Base-by-base conservation (phyloP, 2,113 vertebrate genomes). In the Larimichthys crocea region DNA sequence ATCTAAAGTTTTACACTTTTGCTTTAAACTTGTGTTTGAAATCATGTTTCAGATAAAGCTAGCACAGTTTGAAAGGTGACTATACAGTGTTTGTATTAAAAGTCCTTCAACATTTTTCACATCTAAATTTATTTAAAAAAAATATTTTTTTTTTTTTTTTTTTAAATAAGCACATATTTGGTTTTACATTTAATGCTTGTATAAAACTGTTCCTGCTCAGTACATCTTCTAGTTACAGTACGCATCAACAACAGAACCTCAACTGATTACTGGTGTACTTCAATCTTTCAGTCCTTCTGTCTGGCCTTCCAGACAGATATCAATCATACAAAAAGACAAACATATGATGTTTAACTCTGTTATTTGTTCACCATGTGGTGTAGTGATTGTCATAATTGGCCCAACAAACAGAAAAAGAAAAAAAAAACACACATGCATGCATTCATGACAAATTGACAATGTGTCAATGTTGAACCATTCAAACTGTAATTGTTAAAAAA, bases 1-100 rank as follows among this genome's bases (percentile, higher is more conserved):
- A 60, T 65, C 24, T 3, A 29, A 24, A 26, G 17, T 73, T 78
- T 85, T 17, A 53, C 20, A 69, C 16, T 66, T 15, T 16, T 65
- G 52, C 60, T 55, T 42, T 49, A 55, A 50, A 20, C 9, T 72
- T 60, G 20, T 50, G n/a, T 7, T 40, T 82, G 7, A 71, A 20
- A 65, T 10, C 44, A 64, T 31, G 31, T 29, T 64, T 72, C 9
- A n/a, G 3, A 29, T 55, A 3, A 42, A n/a, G 22, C 16, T 16
- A 46, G 40, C 57, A 20, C 15, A 48, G 16, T 19, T 56, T 40
- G 44, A 59, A 44, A 62, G 29, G 42, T 35, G 62, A 22, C 10
- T 15, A 17, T 15, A 67, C 12, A 52, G 26, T 48, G 10, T 26
- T n/a, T 15, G 22, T 55, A 15, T 59, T 56, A 64, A 70, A 68